Evolutionary conservation across 2,797 vertebrate species (phyloP).

Genomic region (Protonibea diacanthus): DNA sequence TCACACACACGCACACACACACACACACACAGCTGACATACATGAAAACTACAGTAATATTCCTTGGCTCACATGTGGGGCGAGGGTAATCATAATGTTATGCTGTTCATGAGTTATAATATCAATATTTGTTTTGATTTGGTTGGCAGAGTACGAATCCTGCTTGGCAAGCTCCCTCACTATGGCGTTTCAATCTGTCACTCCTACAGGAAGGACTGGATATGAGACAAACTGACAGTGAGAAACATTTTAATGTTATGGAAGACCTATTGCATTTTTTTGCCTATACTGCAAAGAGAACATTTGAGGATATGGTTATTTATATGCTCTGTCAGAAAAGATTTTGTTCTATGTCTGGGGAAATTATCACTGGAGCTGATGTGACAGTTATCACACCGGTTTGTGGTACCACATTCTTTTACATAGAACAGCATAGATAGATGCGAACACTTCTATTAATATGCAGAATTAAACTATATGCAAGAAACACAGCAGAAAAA

Average conservation of each 20-base stretch:
- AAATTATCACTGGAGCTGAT: slow-evolving; percentile 42
- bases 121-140: slow-evolving; percentile 55
- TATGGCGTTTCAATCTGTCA: slow-evolving; percentile 43
- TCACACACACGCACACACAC: slow-evolving; percentile 6
- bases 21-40: slow-evolving; percentile 38
- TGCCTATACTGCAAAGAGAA: slow-evolving; percentile 38
- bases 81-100: slow-evolving; percentile 44
- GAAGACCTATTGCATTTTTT: slow-evolving; percentile 40
- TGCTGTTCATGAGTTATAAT: slow-evolving; percentile 42
- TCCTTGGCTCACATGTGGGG: slow-evolving; percentile 5
- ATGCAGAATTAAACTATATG: slow-evolving; percentile 1
- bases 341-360: slow-evolving; percentile 18
- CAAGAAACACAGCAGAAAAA: background rate
- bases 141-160: slow-evolving; percentile 39
- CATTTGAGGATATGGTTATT: slow-evolving; percentile 35
- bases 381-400: slow-evolving; percentile 31
- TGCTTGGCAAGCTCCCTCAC: slow-evolving; percentile 44
- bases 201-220: slow-evolving; percentile 27
- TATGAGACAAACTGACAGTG: slow-evolving; percentile 39
- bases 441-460: background rate
- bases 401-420: slow-evolving; percentile 3
- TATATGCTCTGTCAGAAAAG: slow-evolving; percentile 34
- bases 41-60: slow-evolving; percentile 24
- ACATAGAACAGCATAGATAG: slow-evolving; percentile 12
- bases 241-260: slow-evolving; percentile 38